These are phyloP conservation scores for Hycleus phaleratus DNA, from an alignment of 1,140 invertebrate genomes.

Conservation along the genomic window DNA sequence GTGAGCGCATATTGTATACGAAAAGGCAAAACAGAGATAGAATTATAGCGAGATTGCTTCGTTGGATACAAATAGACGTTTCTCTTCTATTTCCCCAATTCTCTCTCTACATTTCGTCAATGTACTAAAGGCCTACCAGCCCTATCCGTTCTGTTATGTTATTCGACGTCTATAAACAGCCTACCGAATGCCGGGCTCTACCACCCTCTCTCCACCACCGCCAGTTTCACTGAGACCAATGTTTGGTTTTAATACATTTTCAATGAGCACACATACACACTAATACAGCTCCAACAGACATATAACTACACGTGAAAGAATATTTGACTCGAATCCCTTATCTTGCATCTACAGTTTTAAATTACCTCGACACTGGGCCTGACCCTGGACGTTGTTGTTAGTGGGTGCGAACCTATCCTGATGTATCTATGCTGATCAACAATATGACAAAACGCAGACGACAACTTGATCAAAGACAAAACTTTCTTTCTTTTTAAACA, in stretches of 20 bases:
- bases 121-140: background rate
- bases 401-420: background rate
- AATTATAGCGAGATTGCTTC: too few relatives aligned
- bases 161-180: background rate
- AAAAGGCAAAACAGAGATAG: too few relatives aligned
- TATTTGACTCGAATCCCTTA: conserved; percentile 20
- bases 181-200: too few relatives aligned
- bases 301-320: conserved; percentile 24
- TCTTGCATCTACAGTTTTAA: conserved; percentile 13
- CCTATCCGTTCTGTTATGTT: background rate
- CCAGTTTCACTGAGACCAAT: background rate
- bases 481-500: too few relatives aligned
- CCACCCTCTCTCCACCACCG: too few relatives aligned
- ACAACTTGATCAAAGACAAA: too few relatives aligned
- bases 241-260: conserved; percentile 40
- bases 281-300: conserved; percentile 37
- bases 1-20: background rate
- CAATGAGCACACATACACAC: conserved; percentile 26
- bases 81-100: background rate
- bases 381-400: conserved; percentile 1
- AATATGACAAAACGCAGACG: too few relatives aligned
- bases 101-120: background rate
- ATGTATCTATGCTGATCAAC: too few relatives aligned
- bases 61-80: too few relatives aligned
- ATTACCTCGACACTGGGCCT: background rate